Conservation (phyloP, 1,140 invertebrate species). For the Drosophila sproati region DNA sequence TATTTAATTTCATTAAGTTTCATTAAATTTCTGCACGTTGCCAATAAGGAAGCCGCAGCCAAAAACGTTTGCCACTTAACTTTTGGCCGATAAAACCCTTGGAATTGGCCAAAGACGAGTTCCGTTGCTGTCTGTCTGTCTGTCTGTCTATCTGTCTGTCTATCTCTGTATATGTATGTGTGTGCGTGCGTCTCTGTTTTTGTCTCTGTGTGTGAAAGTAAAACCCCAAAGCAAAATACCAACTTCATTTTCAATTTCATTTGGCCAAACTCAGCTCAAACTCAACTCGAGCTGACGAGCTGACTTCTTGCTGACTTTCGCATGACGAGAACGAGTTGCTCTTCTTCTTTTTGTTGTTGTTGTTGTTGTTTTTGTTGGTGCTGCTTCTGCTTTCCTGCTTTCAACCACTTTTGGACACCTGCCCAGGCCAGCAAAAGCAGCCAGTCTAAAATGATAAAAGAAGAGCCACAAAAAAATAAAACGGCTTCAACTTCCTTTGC, state of each 20-base stretch:
- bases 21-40: slow-evolving; percentile 78
- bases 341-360: slow-evolving; percentile 5
- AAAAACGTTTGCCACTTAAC: slow-evolving; percentile 66
- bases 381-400: slow-evolving; percentile 51
- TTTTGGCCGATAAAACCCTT: slow-evolving; percentile 47
- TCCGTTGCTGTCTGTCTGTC: slow-evolving; percentile 15
- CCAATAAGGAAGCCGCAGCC: slow-evolving; percentile 74
- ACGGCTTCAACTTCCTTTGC: slow-evolving; percentile 29
- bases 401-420: slow-evolving; percentile 69
- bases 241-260: slow-evolving; percentile 69
- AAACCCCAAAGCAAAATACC: slow-evolving; percentile 46
- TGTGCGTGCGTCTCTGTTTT: not conserved
- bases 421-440: slow-evolving; percentile 49
- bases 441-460: slow-evolving; percentile 44
- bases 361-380: slow-evolving; percentile 15
- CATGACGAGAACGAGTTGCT: slow-evolving; percentile 54
- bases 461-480: not conserved
- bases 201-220: slow-evolving; percentile 59
- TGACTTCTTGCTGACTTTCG: slow-evolving; percentile 35
- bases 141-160: not conserved
- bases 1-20: slow-evolving; percentile 82
- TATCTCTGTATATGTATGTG: not conserved
- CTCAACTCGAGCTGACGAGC: slow-evolving; percentile 18
- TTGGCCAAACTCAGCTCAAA: slow-evolving; percentile 42
- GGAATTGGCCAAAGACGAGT: slow-evolving; percentile 47